Evolutionary conservation across 2,888 invertebrate species (phyloP), one percentile per base, ranked within the genome.

Genomic region (Clepsis dumicolana): DNA sequence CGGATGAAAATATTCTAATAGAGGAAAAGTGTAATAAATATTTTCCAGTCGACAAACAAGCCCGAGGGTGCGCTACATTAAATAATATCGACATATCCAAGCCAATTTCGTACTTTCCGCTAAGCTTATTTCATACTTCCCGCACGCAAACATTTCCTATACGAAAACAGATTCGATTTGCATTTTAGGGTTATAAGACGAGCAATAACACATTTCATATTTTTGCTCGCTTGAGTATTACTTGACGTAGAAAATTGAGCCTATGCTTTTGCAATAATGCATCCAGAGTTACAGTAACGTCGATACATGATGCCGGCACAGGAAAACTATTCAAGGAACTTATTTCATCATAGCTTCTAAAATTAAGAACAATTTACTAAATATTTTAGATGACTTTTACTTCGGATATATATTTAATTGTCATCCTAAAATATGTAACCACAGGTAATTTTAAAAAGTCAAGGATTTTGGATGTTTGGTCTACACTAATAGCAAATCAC

Each of bases 61-160:
- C 85, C 86, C 81, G 79, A 78, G 84, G 83, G 84, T 78, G 79
- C 83, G 86, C 81, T 86, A 89, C 88, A 88, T 91, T 90, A 89
- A 90, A 89, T 91, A 89, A 89, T 89, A 90, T 90, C 88, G 89
- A 89, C 89, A 86, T 87, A 90, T 88, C 87, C 84, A 79, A 87
- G 89, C 88, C 91, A 89, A 90, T 91, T 89, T 86, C 86, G 83
- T 85, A 85, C 86, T 88, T 87, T 85, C 83, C 85, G 82, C 83
- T 87, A 87, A 89, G 88, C 90, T 89, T 85, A 89, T 90, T 90
- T 84, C 84, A 85, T 86, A 85, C 83, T 87, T 85, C 80, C 84
- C 80, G 77, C 84, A 84, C 81, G 85, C 84, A 89, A 90, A 89
- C 85, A 90, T 88, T 82, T 84, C 80, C 85, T 82, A 80, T 83